These are phyloP conservation scores for Cyanoliseus patagonus DNA, from an alignment of 2,113 vertebrate genomes.

Conservation along the genomic window DNA sequence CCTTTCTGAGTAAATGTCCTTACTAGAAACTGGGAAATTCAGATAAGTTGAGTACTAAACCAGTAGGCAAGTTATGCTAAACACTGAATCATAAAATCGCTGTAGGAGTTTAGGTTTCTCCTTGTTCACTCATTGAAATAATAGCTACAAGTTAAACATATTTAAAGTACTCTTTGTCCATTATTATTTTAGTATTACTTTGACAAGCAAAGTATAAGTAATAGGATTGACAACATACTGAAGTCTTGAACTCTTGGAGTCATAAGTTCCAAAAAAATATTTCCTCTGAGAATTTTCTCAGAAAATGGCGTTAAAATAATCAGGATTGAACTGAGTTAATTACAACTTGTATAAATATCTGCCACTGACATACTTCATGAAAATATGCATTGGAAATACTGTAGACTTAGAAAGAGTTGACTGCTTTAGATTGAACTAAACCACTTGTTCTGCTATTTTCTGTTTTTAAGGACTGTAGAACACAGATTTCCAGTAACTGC, in stretches of 20 bases:
- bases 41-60: background rate
- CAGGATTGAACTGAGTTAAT: background rate
- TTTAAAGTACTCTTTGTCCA: background rate
- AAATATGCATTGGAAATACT: background rate
- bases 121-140: background rate
- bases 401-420: background rate
- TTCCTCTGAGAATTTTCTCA: background rate
- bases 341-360: background rate
- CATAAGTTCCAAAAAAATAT: background rate
- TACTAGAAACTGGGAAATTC: background rate
- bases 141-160: background rate
- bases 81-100: background rate
- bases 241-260: background rate
- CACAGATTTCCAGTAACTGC: background rate
- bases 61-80: background rate
- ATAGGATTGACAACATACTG: background rate
- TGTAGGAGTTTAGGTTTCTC: background rate
- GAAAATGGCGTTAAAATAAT: background rate
- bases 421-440: background rate
- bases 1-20: background rate
- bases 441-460: background rate
- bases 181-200: background rate
- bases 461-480: background rate
- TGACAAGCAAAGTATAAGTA: background rate
- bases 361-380: background rate